phyloP scores from a whole-genome alignment of 2,797 vertebrate genomes.

The Mycteria americana region DNA sequence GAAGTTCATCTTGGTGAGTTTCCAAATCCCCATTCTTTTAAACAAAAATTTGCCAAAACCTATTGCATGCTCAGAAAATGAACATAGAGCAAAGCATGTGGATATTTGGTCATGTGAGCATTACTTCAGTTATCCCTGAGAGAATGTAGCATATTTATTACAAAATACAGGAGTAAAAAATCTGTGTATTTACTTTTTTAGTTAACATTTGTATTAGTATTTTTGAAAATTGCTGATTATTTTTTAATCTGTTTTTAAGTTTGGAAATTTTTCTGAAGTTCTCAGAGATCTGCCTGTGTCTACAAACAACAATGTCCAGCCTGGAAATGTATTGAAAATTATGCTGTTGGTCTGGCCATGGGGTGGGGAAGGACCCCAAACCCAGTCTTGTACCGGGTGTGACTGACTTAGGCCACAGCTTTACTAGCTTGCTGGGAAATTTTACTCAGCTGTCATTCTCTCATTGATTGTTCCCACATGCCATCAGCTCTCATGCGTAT shows the following conservation, averaged over 20 bases:
- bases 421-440: neutral
- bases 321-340: neutral
- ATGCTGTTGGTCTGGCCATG: neutral
- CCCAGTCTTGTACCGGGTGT: neutral
- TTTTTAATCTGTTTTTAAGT: neutral
- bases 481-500: neutral
- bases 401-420: neutral
- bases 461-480: conserved; percentile 22
- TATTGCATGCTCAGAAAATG: conserved; percentile 51
- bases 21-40: conserved; percentile 57
- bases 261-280: conserved; percentile 9
- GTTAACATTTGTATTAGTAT: neutral
- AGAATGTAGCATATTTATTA: neutral
- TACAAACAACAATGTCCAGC: neutral
- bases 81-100: conserved; percentile 48
- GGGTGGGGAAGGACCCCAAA: neutral
- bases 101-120: conserved; percentile 52
- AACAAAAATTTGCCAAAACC: conserved; percentile 44
- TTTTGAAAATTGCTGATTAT: neutral
- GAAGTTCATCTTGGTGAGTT: conserved; percentile 61
- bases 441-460: conserved; percentile 27
- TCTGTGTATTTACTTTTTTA: neutral
- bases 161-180: neutral
- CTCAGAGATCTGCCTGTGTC: neutral
- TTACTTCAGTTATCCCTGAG: conserved; percentile 50